These are phyloP conservation scores for Cheilosia urbana DNA, from an alignment of 2,888 invertebrate species.

Conservation along the genomic window DNA sequence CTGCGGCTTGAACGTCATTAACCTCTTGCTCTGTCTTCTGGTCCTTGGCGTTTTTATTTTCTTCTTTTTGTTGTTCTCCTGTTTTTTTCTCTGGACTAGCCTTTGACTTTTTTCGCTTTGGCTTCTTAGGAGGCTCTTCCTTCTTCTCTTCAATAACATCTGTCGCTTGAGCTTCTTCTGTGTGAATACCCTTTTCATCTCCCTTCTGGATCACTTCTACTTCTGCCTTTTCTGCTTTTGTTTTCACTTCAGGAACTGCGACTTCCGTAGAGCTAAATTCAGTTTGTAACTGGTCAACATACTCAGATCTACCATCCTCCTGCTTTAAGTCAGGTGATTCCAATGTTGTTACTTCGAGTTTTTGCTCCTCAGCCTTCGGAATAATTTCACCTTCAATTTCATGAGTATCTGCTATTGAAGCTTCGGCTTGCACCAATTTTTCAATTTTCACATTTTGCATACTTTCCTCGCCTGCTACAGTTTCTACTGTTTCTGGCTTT, in stretches of 20 bases:
- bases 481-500: neutral
- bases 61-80: neutral
- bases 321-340: neutral
- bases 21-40: neutral
- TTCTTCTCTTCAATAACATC: neutral
- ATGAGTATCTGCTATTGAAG: neutral
- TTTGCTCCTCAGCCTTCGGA: neutral
- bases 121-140: conserved; percentile 3
- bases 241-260: neutral
- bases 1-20: neutral
- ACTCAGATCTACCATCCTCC: neutral
- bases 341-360: conserved; percentile 15
- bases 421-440: neutral
- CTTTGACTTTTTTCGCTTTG: conserved; percentile 40
- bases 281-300: neutral
- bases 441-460: neutral
- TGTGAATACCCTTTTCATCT: neutral
- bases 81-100: conserved; percentile 30
- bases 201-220: neutral
- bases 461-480: neutral
- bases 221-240: conserved; percentile 30
- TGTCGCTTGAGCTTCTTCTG: neutral
- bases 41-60: neutral
- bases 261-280: neutral
- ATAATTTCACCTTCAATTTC: neutral